Evolutionary conservation across 2,888 invertebrate species (phyloP), one percentile per base, ranked within the genome.

Genomic region (Latheticus oryzae): DNA sequence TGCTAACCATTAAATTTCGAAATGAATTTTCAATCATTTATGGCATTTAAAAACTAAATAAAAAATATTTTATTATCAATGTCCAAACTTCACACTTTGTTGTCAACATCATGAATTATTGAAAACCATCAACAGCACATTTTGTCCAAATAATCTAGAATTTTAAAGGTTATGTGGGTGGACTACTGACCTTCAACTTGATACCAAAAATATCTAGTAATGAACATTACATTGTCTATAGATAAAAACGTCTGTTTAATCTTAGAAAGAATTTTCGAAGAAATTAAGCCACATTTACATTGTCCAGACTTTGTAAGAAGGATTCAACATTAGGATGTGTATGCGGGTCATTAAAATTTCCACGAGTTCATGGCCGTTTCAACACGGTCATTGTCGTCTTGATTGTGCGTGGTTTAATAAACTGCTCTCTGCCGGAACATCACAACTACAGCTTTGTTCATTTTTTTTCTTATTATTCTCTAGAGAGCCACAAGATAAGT

Each of bases 311-410:
- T 33, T 33, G 48, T 23, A 16, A 23, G n/a, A n/a, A n/a, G 35
- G 56, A 32, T 40, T 35, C 50, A 33, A 38, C 38, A 37, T 45
- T 50, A 28, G 50, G 50, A 50, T 35, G 38, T 33, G 24, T 48
- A 57, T 58, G 58, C 58, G 58, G 58, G 58, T 58, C 58, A 58
- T 58, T 58, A 58, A 58, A 51, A 53, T 43, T 54, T 45, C 32
- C 45, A 38, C 33, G 47, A 28, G 58, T 58, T 58, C 58, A 58
- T 17, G 58, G 58, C 37, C 58, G 37, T 17, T 17, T 33, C 35
- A 11, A 13, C 47, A 52, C 58, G 58, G 58, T 58, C 58, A 58
- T 58, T 58, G 58, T 58, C 52, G 47, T 50, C 38, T 54, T 24
- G 35, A 48, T 48, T 48, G 37, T 37, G 7, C 8, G 8, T 23